These are phyloP conservation scores for Athene cunicularia DNA, from an alignment of 2,113 vertebrate species.

Conservation along the genomic window DNA sequence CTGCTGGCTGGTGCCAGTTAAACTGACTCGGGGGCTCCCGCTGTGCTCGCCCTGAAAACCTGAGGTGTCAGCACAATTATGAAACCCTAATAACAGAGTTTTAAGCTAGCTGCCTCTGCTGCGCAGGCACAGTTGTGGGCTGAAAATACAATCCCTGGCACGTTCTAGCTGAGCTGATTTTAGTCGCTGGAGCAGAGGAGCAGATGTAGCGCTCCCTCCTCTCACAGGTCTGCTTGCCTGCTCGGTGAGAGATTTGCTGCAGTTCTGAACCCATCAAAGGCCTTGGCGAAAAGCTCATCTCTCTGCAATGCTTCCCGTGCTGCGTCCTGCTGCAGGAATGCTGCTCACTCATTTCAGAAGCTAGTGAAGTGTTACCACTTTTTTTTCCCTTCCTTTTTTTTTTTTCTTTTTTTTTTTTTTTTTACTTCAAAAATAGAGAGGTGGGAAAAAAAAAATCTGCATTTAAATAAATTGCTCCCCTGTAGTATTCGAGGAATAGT, in stretches of 20 bases:
- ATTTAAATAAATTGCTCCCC: not conserved
- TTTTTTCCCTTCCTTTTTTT: not conserved
- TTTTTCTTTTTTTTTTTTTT: too few relatives aligned
- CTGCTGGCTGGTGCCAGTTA: not conserved
- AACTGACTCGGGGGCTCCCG: not conserved
- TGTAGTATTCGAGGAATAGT: not conserved
- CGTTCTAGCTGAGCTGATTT: rapidly evolving
- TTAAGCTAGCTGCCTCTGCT: not conserved
- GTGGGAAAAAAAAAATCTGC: not conserved
- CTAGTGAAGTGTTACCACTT: too few relatives aligned
- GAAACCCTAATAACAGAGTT: not conserved
- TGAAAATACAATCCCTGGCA: too few relatives aligned
- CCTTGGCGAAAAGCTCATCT: not conserved
- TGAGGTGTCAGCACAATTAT: too few relatives aligned
- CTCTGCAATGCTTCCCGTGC: not conserved
- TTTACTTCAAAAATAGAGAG: not conserved
- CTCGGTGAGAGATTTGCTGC: rapidly evolving
- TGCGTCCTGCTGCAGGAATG: not conserved
- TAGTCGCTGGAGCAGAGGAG: not conserved
- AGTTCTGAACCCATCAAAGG: not conserved
- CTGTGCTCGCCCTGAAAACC: not conserved
- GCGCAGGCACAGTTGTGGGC: not conserved
- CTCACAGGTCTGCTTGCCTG: not conserved
- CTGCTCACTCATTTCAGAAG: not conserved
- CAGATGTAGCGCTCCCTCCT: not conserved